Percentiles rank a stretch among this genome's conserved stretches.
These are phyloP conservation scores for Monopterus albus DNA, from an alignment of 2,113 vertebrate species.

Conservation along the genomic window DNA sequence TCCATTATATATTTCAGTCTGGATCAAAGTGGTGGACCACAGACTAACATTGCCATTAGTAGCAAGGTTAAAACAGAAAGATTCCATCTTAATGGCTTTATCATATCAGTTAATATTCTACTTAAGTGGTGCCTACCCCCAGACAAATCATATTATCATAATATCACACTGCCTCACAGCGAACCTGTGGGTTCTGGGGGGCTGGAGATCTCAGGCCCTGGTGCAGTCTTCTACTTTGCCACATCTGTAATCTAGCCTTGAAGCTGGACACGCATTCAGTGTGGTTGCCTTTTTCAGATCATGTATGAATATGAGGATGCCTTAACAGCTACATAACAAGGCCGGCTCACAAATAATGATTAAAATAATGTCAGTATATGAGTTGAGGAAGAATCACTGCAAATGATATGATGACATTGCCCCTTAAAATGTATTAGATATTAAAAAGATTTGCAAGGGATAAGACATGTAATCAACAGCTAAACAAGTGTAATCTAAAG, in stretches of 20 bases:
- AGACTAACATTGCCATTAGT: no score
- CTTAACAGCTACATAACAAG: constrained; percentile 4
- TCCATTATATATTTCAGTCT: not conserved
- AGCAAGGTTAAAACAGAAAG: no score
- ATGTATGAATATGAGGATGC: not conserved
- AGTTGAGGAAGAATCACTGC: not conserved
- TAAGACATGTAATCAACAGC: not conserved
- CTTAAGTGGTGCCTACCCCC: not conserved
- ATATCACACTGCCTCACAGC: not conserved
- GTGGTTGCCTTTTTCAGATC: no score
- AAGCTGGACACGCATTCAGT: not conserved
- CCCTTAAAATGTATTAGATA: no score
- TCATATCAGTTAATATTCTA: not conserved
- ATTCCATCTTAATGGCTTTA: no score
- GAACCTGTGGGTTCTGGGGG: not conserved
- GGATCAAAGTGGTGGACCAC: not conserved
- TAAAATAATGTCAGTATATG: not conserved
- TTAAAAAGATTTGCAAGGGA: no score
- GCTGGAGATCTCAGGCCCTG: not conserved
- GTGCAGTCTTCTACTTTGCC: not conserved
- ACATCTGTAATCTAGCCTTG: not conserved
- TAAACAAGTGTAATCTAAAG: not conserved
- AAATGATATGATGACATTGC: no score
- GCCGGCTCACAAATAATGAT: not conserved
- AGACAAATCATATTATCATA: not conserved